A percentile compares a stretch with the other conserved stretches of the same genome.
phyloP scores from a whole-genome alignment of 2,113 vertebrate genomes.

The Forbesichthys agassizii region DNA sequence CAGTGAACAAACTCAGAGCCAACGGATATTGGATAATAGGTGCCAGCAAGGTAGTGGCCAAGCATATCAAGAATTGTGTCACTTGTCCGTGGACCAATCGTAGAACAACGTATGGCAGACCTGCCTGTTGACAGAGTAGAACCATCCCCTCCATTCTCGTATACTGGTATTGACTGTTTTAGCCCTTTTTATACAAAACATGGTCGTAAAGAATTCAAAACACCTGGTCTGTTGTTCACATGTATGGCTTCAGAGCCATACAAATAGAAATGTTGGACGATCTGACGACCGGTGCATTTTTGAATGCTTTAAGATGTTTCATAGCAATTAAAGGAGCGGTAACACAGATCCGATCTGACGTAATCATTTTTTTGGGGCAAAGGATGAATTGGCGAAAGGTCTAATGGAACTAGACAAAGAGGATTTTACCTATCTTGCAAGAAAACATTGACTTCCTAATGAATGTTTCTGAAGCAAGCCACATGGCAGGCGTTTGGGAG shows the following conservation, averaged over 20 bases:
- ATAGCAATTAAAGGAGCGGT: slow-evolving; percentile 30
- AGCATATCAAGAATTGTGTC: slow-evolving; percentile 20
- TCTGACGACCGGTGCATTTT: slow-evolving; percentile 27
- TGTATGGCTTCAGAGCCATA: slow-evolving; percentile 29
- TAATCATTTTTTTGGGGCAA: slow-evolving; percentile 31
- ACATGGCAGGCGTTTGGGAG: slow-evolving; percentile 26
- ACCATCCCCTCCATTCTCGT: slow-evolving; percentile 22
- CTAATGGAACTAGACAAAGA: slow-evolving; percentile 17
- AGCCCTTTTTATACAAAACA: slow-evolving; percentile 24
- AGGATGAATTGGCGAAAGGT: slow-evolving; percentile 20
- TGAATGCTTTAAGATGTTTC: slow-evolving; percentile 34
- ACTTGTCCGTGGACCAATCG: slow-evolving; percentile 17
- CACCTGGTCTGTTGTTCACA: slow-evolving; percentile 25
- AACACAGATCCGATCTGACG: slow-evolving; percentile 25
- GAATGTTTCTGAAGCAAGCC: slow-evolving; percentile 27
- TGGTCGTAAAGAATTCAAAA: slow-evolving; percentile 9
- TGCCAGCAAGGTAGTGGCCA: slow-evolving; percentile 21
- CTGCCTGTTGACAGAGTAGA: slow-evolving; percentile 8
- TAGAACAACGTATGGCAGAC: slow-evolving; percentile 21
- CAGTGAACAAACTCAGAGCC: slow-evolving; percentile 25
- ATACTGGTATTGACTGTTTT: slow-evolving; percentile 25
- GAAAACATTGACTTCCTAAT: slow-evolving; percentile 28
- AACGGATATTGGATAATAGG: slow-evolving; percentile 20
- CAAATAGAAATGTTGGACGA: slow-evolving; percentile 33
- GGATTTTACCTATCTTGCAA: slow-evolving; percentile 3